These are phyloP conservation scores for Leucania comma DNA, from an alignment of 2,888 invertebrate genomes.

Conservation along the genomic window DNA sequence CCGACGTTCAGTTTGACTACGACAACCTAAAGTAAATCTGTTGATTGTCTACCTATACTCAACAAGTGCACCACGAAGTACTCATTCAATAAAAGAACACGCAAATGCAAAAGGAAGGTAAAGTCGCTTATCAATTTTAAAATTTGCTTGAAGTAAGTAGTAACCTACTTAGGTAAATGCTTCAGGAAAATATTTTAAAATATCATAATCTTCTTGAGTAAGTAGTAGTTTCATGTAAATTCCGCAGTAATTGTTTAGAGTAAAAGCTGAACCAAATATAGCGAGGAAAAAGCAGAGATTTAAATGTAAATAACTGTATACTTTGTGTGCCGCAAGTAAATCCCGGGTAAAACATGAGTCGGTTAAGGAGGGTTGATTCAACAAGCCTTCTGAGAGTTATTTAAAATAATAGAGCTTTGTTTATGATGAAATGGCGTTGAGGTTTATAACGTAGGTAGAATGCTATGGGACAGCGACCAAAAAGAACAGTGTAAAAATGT, in stretches of 20 bases:
- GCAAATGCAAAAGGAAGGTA: not conserved
- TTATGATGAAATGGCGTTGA: not conserved
- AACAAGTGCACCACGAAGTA: not conserved
- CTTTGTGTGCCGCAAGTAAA: conserved; percentile 3
- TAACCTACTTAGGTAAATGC: too few relatives aligned
- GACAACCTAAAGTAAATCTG: not conserved
- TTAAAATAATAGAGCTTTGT: conserved; percentile 1
- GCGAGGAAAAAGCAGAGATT: conserved; percentile 8
- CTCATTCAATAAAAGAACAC: not conserved
- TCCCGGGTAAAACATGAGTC: not conserved
- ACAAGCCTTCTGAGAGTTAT: conserved; percentile 7
- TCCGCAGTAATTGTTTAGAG: not conserved
- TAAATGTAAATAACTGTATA: conserved; percentile 23
- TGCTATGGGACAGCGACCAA: not conserved
- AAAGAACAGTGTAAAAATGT: not conserved
- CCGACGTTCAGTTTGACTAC: too few relatives aligned
- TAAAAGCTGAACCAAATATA: conserved; percentile 7
- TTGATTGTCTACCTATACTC: not conserved
- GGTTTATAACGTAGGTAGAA: not conserved
- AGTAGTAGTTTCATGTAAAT: not conserved
- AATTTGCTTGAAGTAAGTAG: too few relatives aligned
- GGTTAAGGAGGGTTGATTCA: not conserved
- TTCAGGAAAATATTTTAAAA: conserved; percentile 3
- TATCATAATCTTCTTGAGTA: not conserved
- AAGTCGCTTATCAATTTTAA: not conserved